Conservation (phyloP, 1,140 invertebrate genomes). For the Leptinotarsa defecta region DNA sequence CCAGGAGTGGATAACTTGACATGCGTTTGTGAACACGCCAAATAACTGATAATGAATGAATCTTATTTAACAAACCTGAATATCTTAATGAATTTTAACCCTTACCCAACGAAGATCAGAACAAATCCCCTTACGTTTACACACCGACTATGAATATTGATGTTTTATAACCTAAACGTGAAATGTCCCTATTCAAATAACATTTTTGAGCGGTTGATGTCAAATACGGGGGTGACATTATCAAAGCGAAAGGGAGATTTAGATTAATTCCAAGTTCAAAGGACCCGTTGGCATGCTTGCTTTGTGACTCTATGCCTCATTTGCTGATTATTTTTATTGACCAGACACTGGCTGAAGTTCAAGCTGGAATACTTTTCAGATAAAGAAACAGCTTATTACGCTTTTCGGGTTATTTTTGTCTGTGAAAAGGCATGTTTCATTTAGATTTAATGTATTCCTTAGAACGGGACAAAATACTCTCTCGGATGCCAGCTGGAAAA, state of each 20-base stretch:
- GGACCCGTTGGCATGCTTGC: slow-evolving; percentile 45
- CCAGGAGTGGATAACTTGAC: too few species aligned
- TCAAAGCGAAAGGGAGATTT: slow-evolving; percentile 42
- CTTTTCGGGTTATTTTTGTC: slow-evolving; percentile 12
- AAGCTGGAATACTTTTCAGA: slow-evolving; percentile 26
- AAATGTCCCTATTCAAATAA: slow-evolving; percentile 38
- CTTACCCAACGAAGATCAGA: too few species aligned
- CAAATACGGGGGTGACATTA: slow-evolving; percentile 45
- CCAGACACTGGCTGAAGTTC: slow-evolving; percentile 30
- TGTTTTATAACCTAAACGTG: slow-evolving; percentile 11
- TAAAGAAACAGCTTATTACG: slow-evolving; percentile 26
- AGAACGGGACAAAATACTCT: neutral
- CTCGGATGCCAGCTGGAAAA: too few species aligned
- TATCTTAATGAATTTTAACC: too few species aligned
- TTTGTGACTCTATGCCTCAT: slow-evolving; percentile 48
- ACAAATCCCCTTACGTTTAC: slow-evolving; percentile 1
- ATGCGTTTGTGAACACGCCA: too few species aligned
- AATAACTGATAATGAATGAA: too few species aligned
- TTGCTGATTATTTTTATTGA: slow-evolving; percentile 51
- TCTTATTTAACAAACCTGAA: too few species aligned
- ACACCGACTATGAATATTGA: neutral
- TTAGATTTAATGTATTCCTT: neutral
- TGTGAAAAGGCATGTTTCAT: slow-evolving; percentile 2
- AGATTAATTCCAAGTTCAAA: slow-evolving; percentile 52
- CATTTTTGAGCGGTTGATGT: slow-evolving; percentile 40